Evolutionary conservation across 2,888 invertebrate genomes (phyloP).

Genomic region (Dasypolia templi): DNA sequence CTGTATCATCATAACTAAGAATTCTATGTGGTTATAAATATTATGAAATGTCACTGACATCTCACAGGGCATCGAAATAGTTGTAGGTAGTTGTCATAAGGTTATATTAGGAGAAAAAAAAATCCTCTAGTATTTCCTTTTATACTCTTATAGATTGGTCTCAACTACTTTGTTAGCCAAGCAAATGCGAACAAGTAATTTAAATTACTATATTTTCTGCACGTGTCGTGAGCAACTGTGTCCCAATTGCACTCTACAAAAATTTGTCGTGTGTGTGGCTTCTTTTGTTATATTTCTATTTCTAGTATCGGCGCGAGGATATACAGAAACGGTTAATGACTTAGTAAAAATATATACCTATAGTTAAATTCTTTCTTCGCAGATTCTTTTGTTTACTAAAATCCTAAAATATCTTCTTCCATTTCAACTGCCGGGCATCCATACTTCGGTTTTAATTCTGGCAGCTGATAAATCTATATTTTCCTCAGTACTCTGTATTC

Average conservation of each 20-base stretch:
- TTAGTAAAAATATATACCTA: background rate
- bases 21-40: background rate
- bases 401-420: background rate
- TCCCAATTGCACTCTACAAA: background rate
- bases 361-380: no score
- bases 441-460: conserved; percentile 10
- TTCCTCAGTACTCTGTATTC: conserved; percentile 18
- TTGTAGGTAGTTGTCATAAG: no score
- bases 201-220: background rate
- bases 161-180: no score
- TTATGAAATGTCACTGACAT: background rate
- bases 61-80: no score
- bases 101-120: no score
- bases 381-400: conserved; percentile 3
- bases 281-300: background rate
- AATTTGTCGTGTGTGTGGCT: background rate
- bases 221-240: background rate
- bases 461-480: conserved; percentile 32
- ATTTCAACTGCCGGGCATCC: conserved; percentile 16
- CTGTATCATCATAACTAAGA: no score
- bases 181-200: background rate
- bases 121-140: no score
- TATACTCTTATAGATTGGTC: no score
- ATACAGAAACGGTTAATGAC: background rate
- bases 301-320: background rate